phyloP scores from a whole-genome alignment of 2,797 vertebrate species.

The Typhlichthys subterraneus region DNA sequence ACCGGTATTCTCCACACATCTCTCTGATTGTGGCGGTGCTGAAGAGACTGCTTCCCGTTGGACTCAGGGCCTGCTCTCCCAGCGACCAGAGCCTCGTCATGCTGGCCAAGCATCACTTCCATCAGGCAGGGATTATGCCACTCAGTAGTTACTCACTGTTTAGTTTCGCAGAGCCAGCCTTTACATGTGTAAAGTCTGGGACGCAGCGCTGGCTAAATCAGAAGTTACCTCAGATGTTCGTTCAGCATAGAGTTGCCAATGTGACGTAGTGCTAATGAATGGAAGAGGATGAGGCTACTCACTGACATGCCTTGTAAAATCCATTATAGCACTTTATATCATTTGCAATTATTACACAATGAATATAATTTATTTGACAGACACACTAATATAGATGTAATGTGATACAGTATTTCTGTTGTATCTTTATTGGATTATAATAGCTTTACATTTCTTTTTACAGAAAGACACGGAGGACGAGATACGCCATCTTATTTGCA shows the following conservation, averaged over 20 bases:
- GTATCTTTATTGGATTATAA: neutral
- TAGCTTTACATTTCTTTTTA: constrained; percentile 35
- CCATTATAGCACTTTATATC: neutral
- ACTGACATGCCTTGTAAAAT: no score
- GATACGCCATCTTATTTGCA: constrained; percentile 83
- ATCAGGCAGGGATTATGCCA: constrained; percentile 76
- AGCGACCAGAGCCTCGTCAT: constrained; percentile 85
- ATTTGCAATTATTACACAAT: neutral
- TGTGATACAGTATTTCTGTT: neutral
- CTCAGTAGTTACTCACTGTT: no score
- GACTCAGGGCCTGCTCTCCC: constrained; percentile 86
- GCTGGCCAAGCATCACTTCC: constrained; percentile 85
- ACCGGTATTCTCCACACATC: constrained; percentile 89
- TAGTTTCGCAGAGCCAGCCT: no score
- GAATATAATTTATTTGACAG: neutral
- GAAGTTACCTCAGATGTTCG: no score
- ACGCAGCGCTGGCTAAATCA: no score
- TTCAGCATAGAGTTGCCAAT: no score
- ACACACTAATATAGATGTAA: neutral
- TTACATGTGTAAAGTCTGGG: no score
- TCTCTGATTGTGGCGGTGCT: constrained; percentile 91
- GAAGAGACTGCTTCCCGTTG: constrained; percentile 89
- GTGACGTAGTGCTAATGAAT: no score
- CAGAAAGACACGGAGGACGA: constrained; percentile 93
- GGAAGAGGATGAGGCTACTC: no score